Evolutionary conservation across 2,888 invertebrate genomes (phyloP).

Genomic region (Volucella zonaria): DNA sequence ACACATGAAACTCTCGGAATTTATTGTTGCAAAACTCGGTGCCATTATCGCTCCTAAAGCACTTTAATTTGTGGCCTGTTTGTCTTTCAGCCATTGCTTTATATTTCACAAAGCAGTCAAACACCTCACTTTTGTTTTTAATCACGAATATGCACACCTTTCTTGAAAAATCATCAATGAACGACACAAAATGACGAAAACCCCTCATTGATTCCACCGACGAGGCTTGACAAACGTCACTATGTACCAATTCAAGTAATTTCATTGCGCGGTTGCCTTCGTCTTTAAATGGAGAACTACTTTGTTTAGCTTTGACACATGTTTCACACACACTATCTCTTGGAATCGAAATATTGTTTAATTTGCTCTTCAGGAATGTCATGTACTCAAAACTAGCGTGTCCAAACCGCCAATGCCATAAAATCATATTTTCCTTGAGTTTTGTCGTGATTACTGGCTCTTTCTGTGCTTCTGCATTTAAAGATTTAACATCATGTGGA

Average conservation of each 20-base stretch:
- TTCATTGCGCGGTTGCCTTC: constrained; percentile 63
- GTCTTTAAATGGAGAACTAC: constrained; percentile 49
- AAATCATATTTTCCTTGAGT: too few relatives aligned
- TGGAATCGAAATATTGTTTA: too few relatives aligned
- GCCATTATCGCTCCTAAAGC: too few relatives aligned
- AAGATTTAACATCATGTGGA: constrained; percentile 26
- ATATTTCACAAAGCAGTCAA: constrained; percentile 53
- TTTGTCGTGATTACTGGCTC: constrained; percentile 24
- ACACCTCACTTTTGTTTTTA: constrained; percentile 57
- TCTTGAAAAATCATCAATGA: constrained; percentile 77
- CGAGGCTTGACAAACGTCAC: constrained; percentile 80
- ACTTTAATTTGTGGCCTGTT: too few relatives aligned
- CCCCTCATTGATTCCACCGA: constrained; percentile 77
- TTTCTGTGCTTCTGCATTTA: constrained; percentile 20
- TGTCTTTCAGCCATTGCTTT: constrained; percentile 31
- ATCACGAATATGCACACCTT: constrained; percentile 46
- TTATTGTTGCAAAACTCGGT: too few relatives aligned
- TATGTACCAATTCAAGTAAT: constrained; percentile 62
- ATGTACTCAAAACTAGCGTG: too few relatives aligned
- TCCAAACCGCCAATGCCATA: too few relatives aligned
- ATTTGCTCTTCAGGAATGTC: too few relatives aligned
- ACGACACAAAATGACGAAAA: constrained; percentile 78
- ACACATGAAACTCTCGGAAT: too few relatives aligned
- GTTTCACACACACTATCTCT: too few relatives aligned
- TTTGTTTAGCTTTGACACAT: too few relatives aligned